Conservation (phyloP, 2,888 invertebrate species). For the Nipponacmea schrenckii region DNA sequence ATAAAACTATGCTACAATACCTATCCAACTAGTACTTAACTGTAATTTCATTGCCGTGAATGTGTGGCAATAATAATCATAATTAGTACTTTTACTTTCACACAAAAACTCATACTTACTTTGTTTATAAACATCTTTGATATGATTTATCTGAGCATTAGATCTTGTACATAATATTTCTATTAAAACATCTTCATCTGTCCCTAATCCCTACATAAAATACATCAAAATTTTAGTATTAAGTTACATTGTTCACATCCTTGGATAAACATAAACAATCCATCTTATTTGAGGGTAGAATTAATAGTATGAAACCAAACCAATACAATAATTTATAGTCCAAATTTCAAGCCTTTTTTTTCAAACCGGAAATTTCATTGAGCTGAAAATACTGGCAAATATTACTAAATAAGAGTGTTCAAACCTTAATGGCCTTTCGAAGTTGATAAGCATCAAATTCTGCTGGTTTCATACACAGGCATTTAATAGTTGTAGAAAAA, state of each 20-base stretch:
- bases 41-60: no score
- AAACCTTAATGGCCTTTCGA: constrained; percentile 64
- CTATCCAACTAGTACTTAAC: no score
- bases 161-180: constrained; percentile 68
- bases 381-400: no score
- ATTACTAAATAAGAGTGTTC: no score
- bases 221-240: background rate
- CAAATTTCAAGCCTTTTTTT: no score
- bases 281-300: no score
- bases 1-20: no score
- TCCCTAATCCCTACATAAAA: constrained; percentile 62
- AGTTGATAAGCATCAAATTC: constrained; percentile 67
- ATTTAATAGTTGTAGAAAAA: constrained; percentile 57
- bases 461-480: constrained; percentile 61
- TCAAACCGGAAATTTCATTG: no score
- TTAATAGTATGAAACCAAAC: no score
- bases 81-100: background rate
- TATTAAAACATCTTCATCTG: constrained; percentile 67
- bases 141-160: constrained; percentile 65
- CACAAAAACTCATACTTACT: constrained; percentile 49
- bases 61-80: no score
- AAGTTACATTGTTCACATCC: background rate
- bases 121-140: constrained; percentile 63
- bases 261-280: no score
- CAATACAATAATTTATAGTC: no score